Evolutionary conservation across 2,888 invertebrate genomes (phyloP).

Genomic region (Caenorhabditis becei): DNA sequence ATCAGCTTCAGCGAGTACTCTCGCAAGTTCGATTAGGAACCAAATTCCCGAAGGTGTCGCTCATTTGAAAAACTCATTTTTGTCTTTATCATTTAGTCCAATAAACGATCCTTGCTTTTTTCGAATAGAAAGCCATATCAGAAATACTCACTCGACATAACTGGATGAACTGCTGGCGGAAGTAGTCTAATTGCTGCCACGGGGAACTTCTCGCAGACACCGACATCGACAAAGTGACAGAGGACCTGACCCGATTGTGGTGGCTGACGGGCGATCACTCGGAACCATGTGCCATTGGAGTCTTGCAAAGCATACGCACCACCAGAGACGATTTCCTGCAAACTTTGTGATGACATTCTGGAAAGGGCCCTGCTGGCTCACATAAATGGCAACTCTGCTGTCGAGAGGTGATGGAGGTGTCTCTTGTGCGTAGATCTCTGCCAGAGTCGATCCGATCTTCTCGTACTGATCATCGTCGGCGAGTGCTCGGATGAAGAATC

Average conservation of each 20-base stretch:
- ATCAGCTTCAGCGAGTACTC: slow-evolving; percentile 50
- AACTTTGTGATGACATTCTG: slow-evolving; percentile 2
- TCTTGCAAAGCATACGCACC: slow-evolving; percentile 72
- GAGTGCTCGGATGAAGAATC: slow-evolving; percentile 53
- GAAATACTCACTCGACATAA: slow-evolving; percentile 61
- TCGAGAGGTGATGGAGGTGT: slow-evolving; percentile 50
- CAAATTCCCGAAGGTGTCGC: not conserved
- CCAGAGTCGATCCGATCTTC: slow-evolving; percentile 52
- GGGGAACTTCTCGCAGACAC: slow-evolving; percentile 67
- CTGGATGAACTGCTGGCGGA: slow-evolving; percentile 61
- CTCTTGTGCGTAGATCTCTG: slow-evolving; percentile 60
- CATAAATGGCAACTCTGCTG: slow-evolving; percentile 68
- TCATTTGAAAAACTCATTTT: not conserved
- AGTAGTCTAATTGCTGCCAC: slow-evolving; percentile 64
- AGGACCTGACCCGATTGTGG: slow-evolving; percentile 66
- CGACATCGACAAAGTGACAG: slow-evolving; percentile 71
- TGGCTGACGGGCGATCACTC: slow-evolving; percentile 65
- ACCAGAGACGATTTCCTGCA: slow-evolving; percentile 67
- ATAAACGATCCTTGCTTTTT: too few species aligned
- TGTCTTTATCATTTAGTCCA: slow-evolving; percentile 1
- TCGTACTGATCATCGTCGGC: slow-evolving; percentile 58
- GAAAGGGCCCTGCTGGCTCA: slow-evolving; percentile 27
- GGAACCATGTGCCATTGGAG: slow-evolving; percentile 69
- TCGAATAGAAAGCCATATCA: not conserved
- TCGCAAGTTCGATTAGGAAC: slow-evolving; percentile 13